Evolutionary conservation across 2,113 vertebrate genomes (phyloP), one percentile per base, ranked within the genome.

Genomic region (Paramisgurnus dabryanus): DNA sequence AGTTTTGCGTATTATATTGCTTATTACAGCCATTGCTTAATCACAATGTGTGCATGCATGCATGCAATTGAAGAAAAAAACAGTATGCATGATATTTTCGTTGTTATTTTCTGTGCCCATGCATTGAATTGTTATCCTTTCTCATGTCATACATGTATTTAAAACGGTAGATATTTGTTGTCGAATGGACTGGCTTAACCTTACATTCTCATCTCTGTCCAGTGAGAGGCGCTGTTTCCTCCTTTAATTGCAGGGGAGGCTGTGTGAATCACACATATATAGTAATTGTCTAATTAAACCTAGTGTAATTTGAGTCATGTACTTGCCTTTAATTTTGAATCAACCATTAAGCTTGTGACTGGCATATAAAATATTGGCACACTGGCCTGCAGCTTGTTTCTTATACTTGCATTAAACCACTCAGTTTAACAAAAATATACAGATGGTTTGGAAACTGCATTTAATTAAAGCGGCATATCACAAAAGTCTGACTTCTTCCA

Each of bases 101-200:
- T 17, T 75, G 2, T 7, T 3, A 12, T 22, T 9, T 22, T 60
- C 22, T 2, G n/a, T 7, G 6, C 11, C 3, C 39, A 13, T 61
- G n/a, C 11, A 13, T 2, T 43, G 55, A 45, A 22, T 13, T 60
- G 3, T 13, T 5, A 22, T 15, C 3, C 22, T 13, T 47, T 75
- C 22, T 50, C 43, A 5, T 17, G 17, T n/a, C n/a, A 17, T 49
- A 47, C 41, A 64, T 67, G 18, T 49, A 58, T 60, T 65, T 41
- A 43, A 64, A 55, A 55, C 63, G 27, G 6, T 41, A 18, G 55
- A 58, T 67, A 87, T 66, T 70, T 88, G 86, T 85, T 91, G 89
- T 89, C 87, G 87, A 87, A 88, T 92, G 90, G 88, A 93, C 90
- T 93, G 86, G 88, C 87, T 92, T 93, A 92, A 93, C 92, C 91